Evolutionary conservation across 2,888 invertebrate species (phyloP).

Genomic region (Protophormia terraenovae): DNA sequence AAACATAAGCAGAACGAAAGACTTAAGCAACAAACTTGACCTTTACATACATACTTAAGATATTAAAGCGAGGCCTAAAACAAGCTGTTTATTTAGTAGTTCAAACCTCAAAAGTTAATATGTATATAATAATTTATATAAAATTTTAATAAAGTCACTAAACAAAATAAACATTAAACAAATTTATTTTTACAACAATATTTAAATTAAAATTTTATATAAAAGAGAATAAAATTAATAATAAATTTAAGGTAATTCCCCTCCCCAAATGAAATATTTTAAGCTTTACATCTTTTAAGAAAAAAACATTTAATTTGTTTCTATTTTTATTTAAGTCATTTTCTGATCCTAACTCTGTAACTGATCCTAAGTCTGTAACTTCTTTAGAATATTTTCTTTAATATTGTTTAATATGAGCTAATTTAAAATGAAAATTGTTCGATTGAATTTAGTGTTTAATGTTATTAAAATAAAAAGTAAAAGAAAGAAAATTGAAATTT

Average conservation of each 20-base stretch:
- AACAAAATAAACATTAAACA: not conserved
- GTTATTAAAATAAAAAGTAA: too few relatives aligned
- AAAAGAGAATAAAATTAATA: not conserved
- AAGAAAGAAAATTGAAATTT: too few relatives aligned
- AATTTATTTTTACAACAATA: not conserved
- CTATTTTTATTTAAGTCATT: not conserved
- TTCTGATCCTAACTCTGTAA: too few relatives aligned
- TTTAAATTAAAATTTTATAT: not conserved
- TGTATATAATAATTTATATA: not conserved
- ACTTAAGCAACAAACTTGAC: constrained; percentile 31
- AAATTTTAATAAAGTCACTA: not conserved
- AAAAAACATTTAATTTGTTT: not conserved
- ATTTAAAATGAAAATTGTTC: too few relatives aligned
- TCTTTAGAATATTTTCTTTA: too few relatives aligned
- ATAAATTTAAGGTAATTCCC: not conserved
- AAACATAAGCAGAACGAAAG: not conserved
- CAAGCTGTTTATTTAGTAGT: not conserved
- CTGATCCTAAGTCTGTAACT: too few relatives aligned
- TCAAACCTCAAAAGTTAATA: not conserved
- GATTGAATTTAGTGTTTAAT: too few relatives aligned
- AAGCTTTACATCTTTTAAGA: not conserved
- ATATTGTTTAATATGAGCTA: too few relatives aligned
- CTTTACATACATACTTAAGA: not conserved
- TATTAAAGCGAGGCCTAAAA: not conserved
- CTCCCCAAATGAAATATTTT: not conserved